Base-by-base conservation (phyloP, 2,113 vertebrate genomes). In the Pachyramphus minor region DNA sequence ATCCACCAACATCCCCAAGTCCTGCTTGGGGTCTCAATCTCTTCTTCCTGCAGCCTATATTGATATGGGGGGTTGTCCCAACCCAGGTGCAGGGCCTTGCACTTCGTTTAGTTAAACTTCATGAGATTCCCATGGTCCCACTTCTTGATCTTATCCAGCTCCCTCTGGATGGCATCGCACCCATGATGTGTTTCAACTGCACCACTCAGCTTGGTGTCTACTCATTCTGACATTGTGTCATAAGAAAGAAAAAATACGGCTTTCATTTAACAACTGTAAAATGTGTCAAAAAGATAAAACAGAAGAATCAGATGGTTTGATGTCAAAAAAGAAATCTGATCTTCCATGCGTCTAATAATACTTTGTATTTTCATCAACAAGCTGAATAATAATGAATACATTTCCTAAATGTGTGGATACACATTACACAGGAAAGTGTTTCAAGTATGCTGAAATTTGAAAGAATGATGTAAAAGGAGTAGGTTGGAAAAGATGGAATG, bases 41-140 rank as follows among this genome's bases (percentile, higher is more conserved):
- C 1, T 14, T 4, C 37, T 21, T 35, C 10, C 9, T 5, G 7
- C 22, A 58, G 9, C 9, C 31, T 37, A 12, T 50, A 19, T 5
- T 56, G 18, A 1, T 42, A 20, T 6, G 1, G 1, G 12, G 12
- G 5, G 0, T 33, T 53, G 19, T 8, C n/a, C 6, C 0, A 1
- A n/a, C 6, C 3, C 5, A 28, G 25, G 6, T 49, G 35, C 44
- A 76, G 21, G 14, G 21, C 7, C 35, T 31, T 63, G 30, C 11
- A 35, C 25, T 31, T 59, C 7, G 6, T 37, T 27, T 33, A 23
- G 14, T 27, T 81, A 52, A 59, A 33, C 2, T 14, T 44, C 33
- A 20, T 13, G 10, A 44, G 15, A 28, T 37, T 74, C 12, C 8
- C 9, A 37, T 20, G 21, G 31, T 1, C 3, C 4, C 37, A 50